Evolutionary conservation across 92 coral and sea anemone genomes (phyloP), one percentile per base, ranked within the genome.

Genomic region (Umimayanthus kanabou): DNA sequence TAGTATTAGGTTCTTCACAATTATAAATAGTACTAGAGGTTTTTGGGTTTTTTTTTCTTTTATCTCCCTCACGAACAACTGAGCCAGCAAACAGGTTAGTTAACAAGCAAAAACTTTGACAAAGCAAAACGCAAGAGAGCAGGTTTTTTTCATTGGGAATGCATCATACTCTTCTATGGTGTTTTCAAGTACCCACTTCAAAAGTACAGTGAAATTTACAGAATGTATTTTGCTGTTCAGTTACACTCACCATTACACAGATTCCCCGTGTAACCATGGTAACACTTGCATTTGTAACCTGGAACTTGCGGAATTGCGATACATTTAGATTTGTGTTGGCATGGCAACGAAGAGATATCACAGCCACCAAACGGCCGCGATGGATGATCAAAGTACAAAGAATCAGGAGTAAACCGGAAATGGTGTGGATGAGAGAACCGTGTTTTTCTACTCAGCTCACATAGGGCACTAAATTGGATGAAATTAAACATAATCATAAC

Each of bases 331-430:
- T 72, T 79, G 92, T 94, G 92, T 80, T 76, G 78, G 64, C 98
- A 94, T 3, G 98, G 98, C 86, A 85, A 81, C 16, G 84, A 47
- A 76, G 85, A 90, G 20, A 92, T 92, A 25, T 81, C 50, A 77
- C 98, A 94, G 14, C 95, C 93, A 23, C 98, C 98, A 66, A 85
- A 81, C 39, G 95, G 98, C 76, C 98, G 92, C 61, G 90, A 85
- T 11, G 90, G 90, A 88, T 94, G 98, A 40, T 94, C 98, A 39
- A 93, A 74, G 70, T 94, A 90, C 10, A 93, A 87, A 18, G 88
- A 82, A 25, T 89, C 92, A 13, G 92, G 93, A 26, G 88, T 88
- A 40, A 84, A 91, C 43, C 43, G 55, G 74, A 94, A 88, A 16
- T 88, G 79, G 23, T 28, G 66, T 45, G 91, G 98, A 83, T 90